Evolutionary conservation across 2,888 invertebrate genomes (phyloP).

Genomic region (Caenorhabditis sp.): DNA sequence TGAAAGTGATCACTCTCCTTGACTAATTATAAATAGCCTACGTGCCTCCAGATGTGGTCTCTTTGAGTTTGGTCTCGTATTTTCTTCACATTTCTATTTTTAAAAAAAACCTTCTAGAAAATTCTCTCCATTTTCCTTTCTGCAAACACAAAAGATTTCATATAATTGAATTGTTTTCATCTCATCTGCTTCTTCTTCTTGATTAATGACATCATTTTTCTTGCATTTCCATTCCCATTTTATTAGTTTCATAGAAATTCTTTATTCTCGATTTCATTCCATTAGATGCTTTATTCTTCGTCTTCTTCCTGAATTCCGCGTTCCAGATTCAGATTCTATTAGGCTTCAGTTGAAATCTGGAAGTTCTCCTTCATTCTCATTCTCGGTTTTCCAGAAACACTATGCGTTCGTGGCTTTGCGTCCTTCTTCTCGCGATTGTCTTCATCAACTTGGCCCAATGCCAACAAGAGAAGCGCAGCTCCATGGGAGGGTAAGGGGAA

Average conservation of each 20-base stretch:
- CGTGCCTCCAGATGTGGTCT: conserved; percentile 15
- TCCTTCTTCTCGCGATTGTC: conserved; percentile 1
- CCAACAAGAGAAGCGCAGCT: conserved; percentile 25
- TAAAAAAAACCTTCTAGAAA: neutral
- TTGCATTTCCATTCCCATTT: conserved; percentile 1
- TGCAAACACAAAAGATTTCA: conserved; percentile 34
- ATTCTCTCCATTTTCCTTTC: neutral
- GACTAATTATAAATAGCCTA: neutral
- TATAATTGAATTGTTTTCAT: conserved; percentile 27
- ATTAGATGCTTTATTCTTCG: neutral
- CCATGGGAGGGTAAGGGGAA: conserved; percentile 42
- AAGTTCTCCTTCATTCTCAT: no score
- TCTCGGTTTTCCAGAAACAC: conserved; percentile 3
- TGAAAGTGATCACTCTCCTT: conserved; percentile 25
- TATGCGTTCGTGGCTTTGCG: conserved; percentile 22
- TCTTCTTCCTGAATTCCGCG: no score
- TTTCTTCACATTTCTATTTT: neutral
- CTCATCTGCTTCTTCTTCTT: conserved; percentile 1
- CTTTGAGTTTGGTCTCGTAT: neutral
- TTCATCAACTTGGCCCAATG: conserved; percentile 2
- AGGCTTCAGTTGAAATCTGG: no score
- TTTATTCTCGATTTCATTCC: neutral
- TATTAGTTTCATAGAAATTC: neutral
- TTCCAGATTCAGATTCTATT: no score
- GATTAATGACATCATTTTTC: conserved; percentile 10